A percentile compares a stretch with the other conserved stretches of the same genome.
These are phyloP conservation scores for Drosophila affinis DNA, from an alignment of 2,888 invertebrate genomes.

Conservation along the genomic window DNA sequence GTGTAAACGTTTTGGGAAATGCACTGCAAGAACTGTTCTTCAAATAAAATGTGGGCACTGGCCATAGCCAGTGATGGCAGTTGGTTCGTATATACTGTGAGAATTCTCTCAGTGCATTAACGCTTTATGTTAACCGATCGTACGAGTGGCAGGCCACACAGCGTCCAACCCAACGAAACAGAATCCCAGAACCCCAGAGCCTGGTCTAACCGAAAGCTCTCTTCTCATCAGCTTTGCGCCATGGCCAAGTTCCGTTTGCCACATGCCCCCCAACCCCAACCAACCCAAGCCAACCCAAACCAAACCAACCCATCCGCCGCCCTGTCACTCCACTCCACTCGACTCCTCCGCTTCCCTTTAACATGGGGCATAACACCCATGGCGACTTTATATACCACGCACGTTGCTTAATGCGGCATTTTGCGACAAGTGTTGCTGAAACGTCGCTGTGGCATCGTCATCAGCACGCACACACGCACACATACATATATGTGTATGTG, in stretches of 20 bases:
- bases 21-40: conserved; percentile 40
- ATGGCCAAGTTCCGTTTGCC: conserved; percentile 40
- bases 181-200: conserved; percentile 8
- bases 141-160: conserved; percentile 16
- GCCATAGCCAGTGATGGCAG: too few relatives aligned
- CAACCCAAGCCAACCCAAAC: background rate
- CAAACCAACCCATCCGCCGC: background rate
- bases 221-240: conserved; percentile 27
- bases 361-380: conserved; percentile 37
- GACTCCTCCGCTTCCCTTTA: conserved; percentile 6
- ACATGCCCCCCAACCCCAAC: conserved; percentile 13
- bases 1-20: conserved; percentile 43
- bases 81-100: background rate
- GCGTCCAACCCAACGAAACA: conserved; percentile 19
- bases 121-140: conserved; percentile 38
- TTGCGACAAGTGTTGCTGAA: conserved; percentile 76
- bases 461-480: conserved; percentile 60
- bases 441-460: conserved; percentile 65
- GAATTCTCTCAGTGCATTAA: conserved; percentile 10
- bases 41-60: background rate
- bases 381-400: conserved; percentile 71
- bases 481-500: conserved; percentile 18
- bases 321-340: background rate
- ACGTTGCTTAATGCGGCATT: conserved; percentile 75
- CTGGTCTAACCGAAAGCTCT: conserved; percentile 25